A percentile compares a stretch with the other conserved stretches of the same genome.
Conservation (phyloP, 2,888 invertebrate species). For the Erebia epiphron region DNA sequence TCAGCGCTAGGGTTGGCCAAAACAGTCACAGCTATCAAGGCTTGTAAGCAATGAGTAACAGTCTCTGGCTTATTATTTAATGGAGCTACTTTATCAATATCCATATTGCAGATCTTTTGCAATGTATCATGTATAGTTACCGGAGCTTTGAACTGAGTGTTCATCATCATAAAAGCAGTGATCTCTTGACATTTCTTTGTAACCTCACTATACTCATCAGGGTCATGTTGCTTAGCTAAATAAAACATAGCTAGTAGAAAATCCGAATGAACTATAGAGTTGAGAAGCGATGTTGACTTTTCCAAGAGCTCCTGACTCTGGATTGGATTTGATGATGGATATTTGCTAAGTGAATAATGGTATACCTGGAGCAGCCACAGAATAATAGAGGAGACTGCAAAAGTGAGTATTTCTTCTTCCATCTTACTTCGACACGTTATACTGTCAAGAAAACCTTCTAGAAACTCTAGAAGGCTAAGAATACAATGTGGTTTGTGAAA, state of each 20-base stretch:
- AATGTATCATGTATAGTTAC: constrained; percentile 84
- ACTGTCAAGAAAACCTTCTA: constrained; percentile 87
- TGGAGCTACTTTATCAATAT: constrained; percentile 84
- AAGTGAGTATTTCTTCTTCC: constrained; percentile 93
- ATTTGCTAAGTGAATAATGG: constrained; percentile 74
- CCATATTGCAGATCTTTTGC: constrained; percentile 84
- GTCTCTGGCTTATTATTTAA: constrained; percentile 83
- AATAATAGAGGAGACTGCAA: constrained; percentile 91
- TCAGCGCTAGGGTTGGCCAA: constrained; percentile 93
- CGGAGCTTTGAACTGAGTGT: constrained; percentile 80
- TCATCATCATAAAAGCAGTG: constrained; percentile 83
- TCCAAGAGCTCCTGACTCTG: constrained; percentile 85
- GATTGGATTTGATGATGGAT: constrained; percentile 72
- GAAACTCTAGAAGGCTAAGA: constrained; percentile 91
- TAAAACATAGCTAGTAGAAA: constrained; percentile 92
- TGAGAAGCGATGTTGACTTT: constrained; percentile 86
- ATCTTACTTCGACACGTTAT: constrained; percentile 90
- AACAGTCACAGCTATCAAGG: constrained; percentile 92
- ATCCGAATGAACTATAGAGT: constrained; percentile 87
- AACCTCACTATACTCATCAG: constrained; percentile 85
- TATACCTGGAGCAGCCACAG: constrained; percentile 92
- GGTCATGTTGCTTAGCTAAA: constrained; percentile 91
- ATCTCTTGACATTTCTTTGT: constrained; percentile 91
- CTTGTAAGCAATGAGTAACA: constrained; percentile 89
- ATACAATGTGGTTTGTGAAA: constrained; percentile 95